Percentiles rank a stretch among this genome's conserved stretches.
phyloP scores from a whole-genome alignment of 2,113 vertebrate species.

The Pimephales promelas region DNA sequence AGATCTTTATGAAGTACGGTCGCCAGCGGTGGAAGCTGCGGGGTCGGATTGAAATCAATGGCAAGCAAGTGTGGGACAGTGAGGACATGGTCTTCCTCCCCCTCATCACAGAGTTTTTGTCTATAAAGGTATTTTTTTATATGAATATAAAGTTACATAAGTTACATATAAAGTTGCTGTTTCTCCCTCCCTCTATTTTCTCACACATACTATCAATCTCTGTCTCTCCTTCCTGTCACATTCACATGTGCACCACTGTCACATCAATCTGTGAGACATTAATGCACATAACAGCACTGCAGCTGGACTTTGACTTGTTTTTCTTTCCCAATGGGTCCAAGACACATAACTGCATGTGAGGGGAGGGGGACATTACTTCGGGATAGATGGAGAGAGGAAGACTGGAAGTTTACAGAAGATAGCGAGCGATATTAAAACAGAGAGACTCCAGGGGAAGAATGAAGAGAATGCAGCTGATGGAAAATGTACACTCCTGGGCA shows the following conservation, averaged over 20 bases:
- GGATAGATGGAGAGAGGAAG: not conserved
- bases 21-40: conserved; percentile 94
- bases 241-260: conserved; percentile 21
- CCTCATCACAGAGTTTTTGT: conserved; percentile 92
- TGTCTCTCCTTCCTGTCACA: conserved; percentile 11
- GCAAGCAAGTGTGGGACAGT: conserved; percentile 95
- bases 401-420: not conserved
- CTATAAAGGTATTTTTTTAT: conserved; percentile 85
- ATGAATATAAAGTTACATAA: conserved; percentile 4
- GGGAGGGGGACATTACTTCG: not conserved
- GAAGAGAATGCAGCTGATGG: conserved; percentile 36
- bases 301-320: conserved; percentile 54
- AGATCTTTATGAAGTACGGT: conserved; percentile 97
- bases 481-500: not conserved
- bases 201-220: not conserved
- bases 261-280: conserved; percentile 37
- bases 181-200: not conserved
- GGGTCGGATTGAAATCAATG: conserved; percentile 90
- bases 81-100: conserved; percentile 94
- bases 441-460: conserved; percentile 21
- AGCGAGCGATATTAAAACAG: conserved; percentile 15
- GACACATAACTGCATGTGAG: conserved; percentile 22
- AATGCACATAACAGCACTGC: conserved; percentile 45
- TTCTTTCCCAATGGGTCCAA: conserved; percentile 34
- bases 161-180: no score